Conservation (phyloP, 2,797 vertebrate species). For the Peromyscus attwateri region DNA sequence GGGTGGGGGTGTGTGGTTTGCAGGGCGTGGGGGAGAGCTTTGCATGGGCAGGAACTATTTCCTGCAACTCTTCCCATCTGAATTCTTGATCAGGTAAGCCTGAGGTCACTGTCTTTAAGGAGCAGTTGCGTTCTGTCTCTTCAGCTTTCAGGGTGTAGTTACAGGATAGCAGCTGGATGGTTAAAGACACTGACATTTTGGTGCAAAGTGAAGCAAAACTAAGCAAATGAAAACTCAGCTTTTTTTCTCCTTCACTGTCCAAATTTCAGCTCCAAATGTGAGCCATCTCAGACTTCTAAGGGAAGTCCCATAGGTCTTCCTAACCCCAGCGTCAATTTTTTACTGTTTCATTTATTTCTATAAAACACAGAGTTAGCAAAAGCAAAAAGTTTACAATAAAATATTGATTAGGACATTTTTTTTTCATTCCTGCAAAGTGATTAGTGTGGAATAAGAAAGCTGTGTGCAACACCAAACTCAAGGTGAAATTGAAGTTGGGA, state of each 20-base stretch:
- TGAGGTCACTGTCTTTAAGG: neutral
- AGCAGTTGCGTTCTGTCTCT: neutral
- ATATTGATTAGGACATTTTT: neutral
- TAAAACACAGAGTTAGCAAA: neutral
- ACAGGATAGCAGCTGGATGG: neutral
- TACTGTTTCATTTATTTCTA: constrained; percentile 17
- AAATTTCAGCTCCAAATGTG: constrained; percentile 2
- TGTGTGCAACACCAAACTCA: neutral
- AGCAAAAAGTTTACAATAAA: constrained; percentile 25
- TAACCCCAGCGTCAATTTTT: neutral
- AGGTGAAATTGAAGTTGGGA: constrained; percentile 16
- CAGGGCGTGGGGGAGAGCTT: neutral
- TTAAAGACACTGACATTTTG: constrained; percentile 51
- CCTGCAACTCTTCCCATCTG: neutral
- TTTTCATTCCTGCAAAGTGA: constrained; percentile 29
- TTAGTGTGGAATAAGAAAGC: constrained; percentile 34
- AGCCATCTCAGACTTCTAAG: neutral
- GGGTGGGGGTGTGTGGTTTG: neutral
- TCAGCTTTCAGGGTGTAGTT: neutral
- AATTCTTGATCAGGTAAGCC: neutral
- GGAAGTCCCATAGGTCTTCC: neutral
- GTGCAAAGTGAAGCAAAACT: constrained; percentile 56
- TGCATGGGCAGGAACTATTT: neutral
- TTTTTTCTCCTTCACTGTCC: neutral
- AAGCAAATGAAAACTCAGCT: constrained; percentile 29